Evolutionary conservation across 2,888 invertebrate genomes (phyloP).

Genomic region (Drosophila limbata): DNA sequence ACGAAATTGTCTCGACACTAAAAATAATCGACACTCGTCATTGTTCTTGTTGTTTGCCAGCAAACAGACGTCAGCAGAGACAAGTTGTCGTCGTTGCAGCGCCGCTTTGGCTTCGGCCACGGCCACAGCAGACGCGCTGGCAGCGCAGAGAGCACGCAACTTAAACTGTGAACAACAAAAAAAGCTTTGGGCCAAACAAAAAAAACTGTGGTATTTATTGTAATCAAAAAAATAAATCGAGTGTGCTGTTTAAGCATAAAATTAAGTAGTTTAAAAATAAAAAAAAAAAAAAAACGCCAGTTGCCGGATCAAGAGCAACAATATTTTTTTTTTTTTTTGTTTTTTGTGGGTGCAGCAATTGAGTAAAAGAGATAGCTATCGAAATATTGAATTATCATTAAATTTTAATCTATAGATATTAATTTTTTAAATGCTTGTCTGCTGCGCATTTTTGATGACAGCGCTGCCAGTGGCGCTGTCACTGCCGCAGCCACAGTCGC

Average conservation of each 20-base stretch:
- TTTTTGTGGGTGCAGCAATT: conserved; percentile 16
- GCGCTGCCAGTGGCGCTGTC: conserved; percentile 10
- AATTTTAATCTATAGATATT: conserved; percentile 40
- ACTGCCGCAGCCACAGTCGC: conserved; percentile 14
- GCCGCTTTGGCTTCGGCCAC: conserved; percentile 40
- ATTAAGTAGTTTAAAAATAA: conserved; percentile 77
- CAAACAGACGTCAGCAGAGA: conserved; percentile 68
- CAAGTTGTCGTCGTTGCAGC: conserved; percentile 53
- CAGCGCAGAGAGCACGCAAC: conserved; percentile 47
- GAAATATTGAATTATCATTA: conserved; percentile 18
- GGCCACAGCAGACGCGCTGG: conserved; percentile 72
- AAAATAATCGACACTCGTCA: conserved; percentile 64
- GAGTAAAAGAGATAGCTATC: conserved; percentile 32
- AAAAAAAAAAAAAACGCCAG: conserved; percentile 46
- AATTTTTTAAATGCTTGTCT: conserved; percentile 49
- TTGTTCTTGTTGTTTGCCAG: conserved; percentile 44
- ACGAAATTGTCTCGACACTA: conserved; percentile 30
- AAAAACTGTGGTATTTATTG: conserved; percentile 61
- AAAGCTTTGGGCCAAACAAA: conserved; percentile 36
- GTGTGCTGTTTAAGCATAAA: conserved; percentile 79
- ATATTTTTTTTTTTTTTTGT: conserved; percentile 33
- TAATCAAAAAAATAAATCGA: conserved; percentile 40
- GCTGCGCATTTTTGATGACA: conserved; percentile 59
- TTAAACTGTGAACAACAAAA: conserved; percentile 21
- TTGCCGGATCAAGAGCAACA: conserved; percentile 44